Conservation (phyloP, 2,113 vertebrate genomes). For the Nibea coibor region DNA sequence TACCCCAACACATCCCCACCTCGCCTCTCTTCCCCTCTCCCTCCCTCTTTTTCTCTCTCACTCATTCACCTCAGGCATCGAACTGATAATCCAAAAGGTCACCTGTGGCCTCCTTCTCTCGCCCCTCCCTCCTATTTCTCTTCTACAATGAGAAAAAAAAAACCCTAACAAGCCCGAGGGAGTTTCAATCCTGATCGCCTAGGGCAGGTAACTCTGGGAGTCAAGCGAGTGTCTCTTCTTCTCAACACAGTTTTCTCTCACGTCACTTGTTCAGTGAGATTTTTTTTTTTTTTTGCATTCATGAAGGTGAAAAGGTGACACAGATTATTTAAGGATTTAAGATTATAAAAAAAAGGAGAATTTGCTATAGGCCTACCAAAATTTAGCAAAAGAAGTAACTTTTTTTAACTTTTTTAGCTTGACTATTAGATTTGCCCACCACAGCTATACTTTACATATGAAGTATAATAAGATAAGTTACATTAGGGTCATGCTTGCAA, state of each 20-base stretch:
- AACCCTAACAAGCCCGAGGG: conserved; percentile 62
- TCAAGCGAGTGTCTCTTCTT: conserved; percentile 57
- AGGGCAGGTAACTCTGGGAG: conserved; percentile 59
- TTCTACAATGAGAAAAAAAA: conserved; percentile 45
- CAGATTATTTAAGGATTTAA: not conserved
- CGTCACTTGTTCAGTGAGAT: conserved; percentile 15
- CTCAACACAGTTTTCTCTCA: conserved; percentile 26
- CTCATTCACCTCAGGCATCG: conserved; percentile 71
- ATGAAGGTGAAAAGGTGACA: conserved; percentile 42
- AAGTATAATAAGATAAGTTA: not conserved
- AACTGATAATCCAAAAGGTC: conserved; percentile 79
- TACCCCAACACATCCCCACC: conserved; percentile 21
- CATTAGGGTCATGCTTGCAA: too few species aligned
- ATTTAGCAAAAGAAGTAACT: not conserved
- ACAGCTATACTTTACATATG: not conserved
- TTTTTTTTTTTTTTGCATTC: conserved; percentile 5
- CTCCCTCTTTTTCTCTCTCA: conserved; percentile 44
- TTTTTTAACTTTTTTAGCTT: not conserved
- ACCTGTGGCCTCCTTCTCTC: conserved; percentile 63
- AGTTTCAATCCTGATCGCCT: conserved; percentile 62
- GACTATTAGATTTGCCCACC: not conserved
- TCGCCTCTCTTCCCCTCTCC: conserved; percentile 13
- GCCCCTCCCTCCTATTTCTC: conserved; percentile 64
- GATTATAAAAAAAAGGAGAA: not conserved
- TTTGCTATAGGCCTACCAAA: not conserved